Conservation (phyloP, 1,140 invertebrate species). For the Bombus vancouverensis region DNA sequence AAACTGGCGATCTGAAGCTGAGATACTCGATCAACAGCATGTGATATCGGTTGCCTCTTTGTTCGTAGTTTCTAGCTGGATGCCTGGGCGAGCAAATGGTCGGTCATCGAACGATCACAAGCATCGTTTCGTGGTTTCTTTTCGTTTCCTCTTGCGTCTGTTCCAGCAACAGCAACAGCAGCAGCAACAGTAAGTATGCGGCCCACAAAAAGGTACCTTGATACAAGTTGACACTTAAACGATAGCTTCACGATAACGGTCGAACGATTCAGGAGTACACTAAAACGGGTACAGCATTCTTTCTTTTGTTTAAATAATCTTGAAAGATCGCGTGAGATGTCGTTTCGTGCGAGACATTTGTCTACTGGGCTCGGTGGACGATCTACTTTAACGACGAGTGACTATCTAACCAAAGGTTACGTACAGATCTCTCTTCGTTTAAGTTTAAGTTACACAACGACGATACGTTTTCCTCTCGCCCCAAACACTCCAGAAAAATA, state of each 20-base stretch:
- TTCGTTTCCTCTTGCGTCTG: background rate
- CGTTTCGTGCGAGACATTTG: conserved; percentile 21
- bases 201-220: conserved; percentile 34
- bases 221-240: conserved; percentile 37
- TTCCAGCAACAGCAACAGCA: background rate
- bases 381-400: conserved; percentile 24
- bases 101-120: background rate
- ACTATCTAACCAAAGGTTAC: conserved; percentile 22
- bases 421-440: conserved; percentile 1
- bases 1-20: background rate
- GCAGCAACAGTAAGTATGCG: background rate
- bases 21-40: background rate
- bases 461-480: background rate
- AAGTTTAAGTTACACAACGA: conserved; percentile 13
- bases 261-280: conserved; percentile 25
- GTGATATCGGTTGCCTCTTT: background rate
- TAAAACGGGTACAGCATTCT: conserved; percentile 44
- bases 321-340: conserved; percentile 62
- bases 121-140: conserved; percentile 20
- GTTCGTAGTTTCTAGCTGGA: background rate
- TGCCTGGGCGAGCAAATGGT: background rate
- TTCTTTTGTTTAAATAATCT: conserved; percentile 33
- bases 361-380: conserved; percentile 17
- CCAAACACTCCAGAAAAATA: conserved; percentile 4
- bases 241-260: conserved; percentile 32